Evolutionary conservation across 2,797 vertebrate genomes (phyloP).

Genomic region (Aplochiton taeniatus): DNA sequence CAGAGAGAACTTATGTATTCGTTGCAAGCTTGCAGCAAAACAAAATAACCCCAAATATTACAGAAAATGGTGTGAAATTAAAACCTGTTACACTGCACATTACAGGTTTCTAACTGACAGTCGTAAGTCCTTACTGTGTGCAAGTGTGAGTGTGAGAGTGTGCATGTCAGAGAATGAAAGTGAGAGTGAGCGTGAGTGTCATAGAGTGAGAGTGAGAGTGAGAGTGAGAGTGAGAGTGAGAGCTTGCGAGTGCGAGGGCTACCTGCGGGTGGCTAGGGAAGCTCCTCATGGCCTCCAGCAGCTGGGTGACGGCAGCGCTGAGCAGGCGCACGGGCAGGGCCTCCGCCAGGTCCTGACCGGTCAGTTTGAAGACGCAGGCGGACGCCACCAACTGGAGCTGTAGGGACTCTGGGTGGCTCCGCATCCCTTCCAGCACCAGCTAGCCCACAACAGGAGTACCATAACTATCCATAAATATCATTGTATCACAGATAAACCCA

Average conservation of each 20-base stretch:
- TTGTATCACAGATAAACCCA: no score
- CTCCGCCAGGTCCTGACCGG: slow-evolving; percentile 83
- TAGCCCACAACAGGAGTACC: slow-evolving; percentile 48
- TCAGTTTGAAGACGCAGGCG: slow-evolving; percentile 90
- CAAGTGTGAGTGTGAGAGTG: no score
- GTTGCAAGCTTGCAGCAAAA: no score
- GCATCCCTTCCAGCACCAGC: slow-evolving; percentile 89
- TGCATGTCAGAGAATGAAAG: no score
- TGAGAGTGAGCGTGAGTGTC: no score
- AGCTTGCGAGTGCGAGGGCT: slow-evolving; percentile 5
- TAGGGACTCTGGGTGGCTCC: slow-evolving; percentile 83
- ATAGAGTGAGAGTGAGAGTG: neutral
- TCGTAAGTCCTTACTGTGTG: neutral
- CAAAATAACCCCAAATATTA: no score
- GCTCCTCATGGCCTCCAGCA: slow-evolving; percentile 88
- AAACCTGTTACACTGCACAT: no score
- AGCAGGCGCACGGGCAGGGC: slow-evolving; percentile 87
- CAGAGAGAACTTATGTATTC: slow-evolving; percentile 13
- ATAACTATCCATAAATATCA: neutral
- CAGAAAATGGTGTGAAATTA: no score
- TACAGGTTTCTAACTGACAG: no score
- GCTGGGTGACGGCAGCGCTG: slow-evolving; percentile 80
- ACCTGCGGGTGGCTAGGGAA: slow-evolving; percentile 92
- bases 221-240: neutral
- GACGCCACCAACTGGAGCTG: slow-evolving; percentile 88